Conservation (phyloP, 1,140 invertebrate species). For the Thalassaphorura encarpata region DNA sequence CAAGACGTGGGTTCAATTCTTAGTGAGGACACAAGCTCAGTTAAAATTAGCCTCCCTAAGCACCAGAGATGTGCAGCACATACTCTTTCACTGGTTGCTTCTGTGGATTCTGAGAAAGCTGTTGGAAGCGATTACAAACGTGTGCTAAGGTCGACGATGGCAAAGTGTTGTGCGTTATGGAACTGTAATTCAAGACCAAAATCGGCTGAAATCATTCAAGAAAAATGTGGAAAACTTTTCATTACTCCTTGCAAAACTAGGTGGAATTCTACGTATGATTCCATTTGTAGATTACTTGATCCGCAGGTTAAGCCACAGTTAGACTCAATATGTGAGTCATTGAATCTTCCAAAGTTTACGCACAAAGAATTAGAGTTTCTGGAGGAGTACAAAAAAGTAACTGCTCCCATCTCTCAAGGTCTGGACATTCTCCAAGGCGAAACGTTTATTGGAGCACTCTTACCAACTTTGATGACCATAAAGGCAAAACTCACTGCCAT, state of each 20-base stretch:
- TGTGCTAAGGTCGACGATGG: not conserved
- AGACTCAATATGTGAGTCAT: not conserved
- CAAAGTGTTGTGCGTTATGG: constrained; percentile 3
- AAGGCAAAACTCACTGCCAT: not conserved
- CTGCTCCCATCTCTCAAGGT: not conserved
- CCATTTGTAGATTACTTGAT: not conserved
- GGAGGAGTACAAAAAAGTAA: constrained; percentile 2
- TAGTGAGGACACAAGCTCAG: not conserved
- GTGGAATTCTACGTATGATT: constrained; percentile 14
- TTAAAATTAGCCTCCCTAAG: not conserved
- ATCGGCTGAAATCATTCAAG: not conserved
- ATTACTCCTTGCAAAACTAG: not conserved
- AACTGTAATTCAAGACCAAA: not conserved
- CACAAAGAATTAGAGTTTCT: constrained; percentile 11
- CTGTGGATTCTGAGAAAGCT: not conserved
- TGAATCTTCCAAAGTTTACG: not conserved
- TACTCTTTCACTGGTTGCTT: not conserved
- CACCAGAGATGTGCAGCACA: constrained; percentile 8
- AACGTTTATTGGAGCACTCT: constrained; percentile 5
- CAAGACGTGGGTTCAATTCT: not conserved
- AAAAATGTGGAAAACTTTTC: not conserved
- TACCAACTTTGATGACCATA: constrained; percentile 8
- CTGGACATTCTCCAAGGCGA: constrained; percentile 10
- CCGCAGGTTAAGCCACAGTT: not conserved
- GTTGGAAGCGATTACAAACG: not conserved